A percentile compares a stretch with the other conserved stretches of the same genome.
Evolutionary conservation across 2,113 vertebrate species (phyloP).

Genomic region (Stictonetta naevosa): DNA sequence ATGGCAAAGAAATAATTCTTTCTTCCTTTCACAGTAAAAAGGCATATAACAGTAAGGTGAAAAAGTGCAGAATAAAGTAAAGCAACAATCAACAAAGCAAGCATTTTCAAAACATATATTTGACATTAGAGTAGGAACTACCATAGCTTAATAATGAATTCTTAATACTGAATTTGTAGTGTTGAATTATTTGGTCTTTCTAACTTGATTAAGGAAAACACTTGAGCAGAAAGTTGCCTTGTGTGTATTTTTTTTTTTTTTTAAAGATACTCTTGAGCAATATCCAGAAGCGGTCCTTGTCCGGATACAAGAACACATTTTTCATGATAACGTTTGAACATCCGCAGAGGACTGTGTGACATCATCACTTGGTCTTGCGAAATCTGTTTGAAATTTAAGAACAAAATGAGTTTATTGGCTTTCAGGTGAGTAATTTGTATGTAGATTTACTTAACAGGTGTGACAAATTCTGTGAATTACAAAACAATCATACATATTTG

Average conservation of each 20-base stretch:
- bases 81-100: neutral
- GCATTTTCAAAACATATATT: neutral
- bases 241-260: neutral
- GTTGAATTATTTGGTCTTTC: neutral
- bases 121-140: neutral
- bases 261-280: constrained; percentile 88
- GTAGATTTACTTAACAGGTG: neutral
- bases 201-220: neutral
- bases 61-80: neutral
- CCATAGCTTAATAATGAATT: neutral
- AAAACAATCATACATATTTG: neutral
- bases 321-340: constrained; percentile 85
- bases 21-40: neutral
- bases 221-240: neutral
- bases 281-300: constrained; percentile 87
- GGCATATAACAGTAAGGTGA: neutral
- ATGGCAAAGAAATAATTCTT: fast-evolving
- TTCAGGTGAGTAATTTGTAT: neutral
- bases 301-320: constrained; percentile 89
- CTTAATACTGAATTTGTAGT: neutral
- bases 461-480: neutral
- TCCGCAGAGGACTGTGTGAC: constrained; percentile 87
- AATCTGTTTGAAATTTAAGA: constrained; percentile 74
- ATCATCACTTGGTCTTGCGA: constrained; percentile 87
- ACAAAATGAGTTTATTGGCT: neutral